A percentile compares a stretch with the other conserved stretches of the same genome.
phyloP scores from a whole-genome alignment of 1,140 invertebrate genomes.

The Zaprionus inermis region DNA sequence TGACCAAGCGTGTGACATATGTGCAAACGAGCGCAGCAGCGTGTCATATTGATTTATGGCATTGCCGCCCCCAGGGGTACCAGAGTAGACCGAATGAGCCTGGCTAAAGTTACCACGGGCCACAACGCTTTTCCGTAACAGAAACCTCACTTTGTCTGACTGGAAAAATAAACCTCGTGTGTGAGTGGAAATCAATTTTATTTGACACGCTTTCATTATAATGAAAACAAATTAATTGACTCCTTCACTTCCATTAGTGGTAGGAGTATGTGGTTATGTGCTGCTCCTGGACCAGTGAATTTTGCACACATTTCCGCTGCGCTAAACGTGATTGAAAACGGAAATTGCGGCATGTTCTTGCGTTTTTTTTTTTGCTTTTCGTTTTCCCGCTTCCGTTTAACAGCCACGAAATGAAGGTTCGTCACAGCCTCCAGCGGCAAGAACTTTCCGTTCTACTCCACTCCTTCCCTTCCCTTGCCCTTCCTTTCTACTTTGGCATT shows the following conservation, averaged over 20 bases:
- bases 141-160: slow-evolving; percentile 34
- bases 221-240: slow-evolving; percentile 65
- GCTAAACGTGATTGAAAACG: slow-evolving; percentile 75
- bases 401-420: slow-evolving; percentile 57
- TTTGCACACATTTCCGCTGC: slow-evolving; percentile 67
- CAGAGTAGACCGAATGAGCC: neutral
- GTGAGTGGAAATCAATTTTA: slow-evolving; percentile 69
- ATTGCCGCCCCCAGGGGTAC: slow-evolving; percentile 3
- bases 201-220: slow-evolving; percentile 56
- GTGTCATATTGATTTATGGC: slow-evolving; percentile 59
- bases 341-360: slow-evolving; percentile 66
- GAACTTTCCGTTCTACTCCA: neutral
- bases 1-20: slow-evolving; percentile 39
- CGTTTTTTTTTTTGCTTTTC: slow-evolving; percentile 29
- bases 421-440: slow-evolving; percentile 14
- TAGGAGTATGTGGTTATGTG: neutral
- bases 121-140: slow-evolving; percentile 40
- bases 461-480: neutral
- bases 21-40: slow-evolving; percentile 26
- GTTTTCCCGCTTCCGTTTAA: slow-evolving; percentile 61
- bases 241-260: neutral
- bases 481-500: slow-evolving; percentile 20
- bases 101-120: neutral
- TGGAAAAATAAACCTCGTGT: neutral
- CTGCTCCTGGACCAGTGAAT: slow-evolving; percentile 20